phyloP scores from a whole-genome alignment of 2,888 invertebrate genomes.

The Limnephilus rhombicus region DNA sequence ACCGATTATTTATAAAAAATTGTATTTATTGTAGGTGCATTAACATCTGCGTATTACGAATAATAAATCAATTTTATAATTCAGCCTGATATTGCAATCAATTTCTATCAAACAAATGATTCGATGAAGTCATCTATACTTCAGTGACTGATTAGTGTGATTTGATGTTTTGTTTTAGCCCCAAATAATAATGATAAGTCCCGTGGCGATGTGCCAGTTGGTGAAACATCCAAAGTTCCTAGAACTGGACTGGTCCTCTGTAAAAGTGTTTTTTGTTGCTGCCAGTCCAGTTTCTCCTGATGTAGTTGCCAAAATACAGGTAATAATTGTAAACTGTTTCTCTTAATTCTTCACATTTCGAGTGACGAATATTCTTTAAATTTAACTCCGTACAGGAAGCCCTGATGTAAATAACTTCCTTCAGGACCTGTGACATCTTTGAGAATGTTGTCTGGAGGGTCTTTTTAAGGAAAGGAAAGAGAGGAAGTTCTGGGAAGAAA shows the following conservation, averaged over 20 bases:
- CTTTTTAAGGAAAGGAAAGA: too few species aligned
- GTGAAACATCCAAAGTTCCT: slow-evolving; percentile 38
- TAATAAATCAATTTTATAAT: not conserved
- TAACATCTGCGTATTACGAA: not conserved
- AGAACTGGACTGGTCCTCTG: slow-evolving; percentile 48
- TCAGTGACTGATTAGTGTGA: not conserved
- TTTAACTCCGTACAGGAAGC: too few species aligned
- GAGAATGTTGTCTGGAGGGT: too few species aligned
- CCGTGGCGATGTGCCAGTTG: slow-evolving; percentile 28
- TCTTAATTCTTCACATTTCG: not conserved
- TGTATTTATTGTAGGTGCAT: not conserved
- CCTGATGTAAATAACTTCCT: too few species aligned
- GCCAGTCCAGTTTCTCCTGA: slow-evolving; percentile 66
- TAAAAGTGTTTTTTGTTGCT: slow-evolving; percentile 65
- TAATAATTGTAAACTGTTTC: not conserved
- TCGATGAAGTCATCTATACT: too few species aligned
- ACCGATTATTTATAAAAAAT: slow-evolving; percentile 42
- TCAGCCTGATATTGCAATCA: not conserved
- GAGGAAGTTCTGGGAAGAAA: too few species aligned
- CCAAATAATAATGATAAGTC: slow-evolving; percentile 41
- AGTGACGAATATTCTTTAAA: too few species aligned
- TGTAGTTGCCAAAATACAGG: slow-evolving; percentile 65
- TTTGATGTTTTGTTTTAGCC: slow-evolving; percentile 52
- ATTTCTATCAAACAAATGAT: not conserved
- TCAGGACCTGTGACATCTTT: too few species aligned